Evolutionary conservation across 2,888 invertebrate genomes (phyloP).

Genomic region (Stomorhina lunata): DNA sequence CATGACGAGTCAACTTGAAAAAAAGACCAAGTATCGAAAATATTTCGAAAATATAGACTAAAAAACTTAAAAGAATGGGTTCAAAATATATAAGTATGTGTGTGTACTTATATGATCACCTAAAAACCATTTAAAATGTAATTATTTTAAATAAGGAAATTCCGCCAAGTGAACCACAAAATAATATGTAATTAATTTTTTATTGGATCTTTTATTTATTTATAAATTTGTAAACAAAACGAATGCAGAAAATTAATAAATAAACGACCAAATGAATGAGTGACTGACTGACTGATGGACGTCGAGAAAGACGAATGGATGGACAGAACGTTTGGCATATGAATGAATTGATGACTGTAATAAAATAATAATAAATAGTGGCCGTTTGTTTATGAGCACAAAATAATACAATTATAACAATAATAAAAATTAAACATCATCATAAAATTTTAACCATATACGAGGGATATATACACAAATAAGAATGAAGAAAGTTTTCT

Average conservation of each 20-base stretch:
- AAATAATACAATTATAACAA: slow-evolving; percentile 51
- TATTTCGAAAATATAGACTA: background rate
- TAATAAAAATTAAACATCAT: slow-evolving; percentile 45
- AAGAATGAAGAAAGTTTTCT: background rate
- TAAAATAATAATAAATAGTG: slow-evolving; percentile 42
- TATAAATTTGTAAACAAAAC: slow-evolving; percentile 42
- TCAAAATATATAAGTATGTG: too few relatives aligned
- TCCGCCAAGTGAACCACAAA: slow-evolving; percentile 48
- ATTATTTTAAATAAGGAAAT: slow-evolving; percentile 5
- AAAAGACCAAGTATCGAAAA: background rate
- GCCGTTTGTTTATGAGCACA: slow-evolving; percentile 43
- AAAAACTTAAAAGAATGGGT: background rate
- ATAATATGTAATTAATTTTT: slow-evolving; percentile 36
- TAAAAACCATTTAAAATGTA: slow-evolving; percentile 7
- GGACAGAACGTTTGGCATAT: background rate
- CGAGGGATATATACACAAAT: slow-evolving; percentile 8
- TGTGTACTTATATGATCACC: background rate
- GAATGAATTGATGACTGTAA: background rate
- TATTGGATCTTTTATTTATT: slow-evolving; percentile 32
- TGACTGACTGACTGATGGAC: slow-evolving; percentile 3
- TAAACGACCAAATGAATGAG: background rate
- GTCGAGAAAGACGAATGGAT: background rate
- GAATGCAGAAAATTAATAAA: background rate
- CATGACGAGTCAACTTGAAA: slow-evolving; percentile 56
- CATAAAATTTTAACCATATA: slow-evolving; percentile 10